Evolutionary conservation across 2,888 invertebrate genomes (phyloP), one percentile per base, ranked within the genome.

Genomic region (Hypena proboscidalis): DNA sequence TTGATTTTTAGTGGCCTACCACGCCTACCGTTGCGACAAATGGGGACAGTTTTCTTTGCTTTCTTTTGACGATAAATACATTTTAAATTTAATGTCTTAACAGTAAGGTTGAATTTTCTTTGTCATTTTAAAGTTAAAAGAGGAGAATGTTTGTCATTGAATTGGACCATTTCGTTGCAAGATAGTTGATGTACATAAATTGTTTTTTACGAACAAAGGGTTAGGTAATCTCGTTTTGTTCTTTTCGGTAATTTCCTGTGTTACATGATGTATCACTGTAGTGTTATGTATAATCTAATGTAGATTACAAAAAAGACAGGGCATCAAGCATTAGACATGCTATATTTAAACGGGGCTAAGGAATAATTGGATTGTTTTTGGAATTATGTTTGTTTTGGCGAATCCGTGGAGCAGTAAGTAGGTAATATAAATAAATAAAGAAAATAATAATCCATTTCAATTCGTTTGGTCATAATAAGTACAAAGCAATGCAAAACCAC

Each of bases 11-110:
- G 56, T 79, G 58, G 74, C 78, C 70, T 77, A 80, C 82, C 86
- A 85, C 87, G 89, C 88, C 88, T 75, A 61, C 81, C 72, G 56
- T 83, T 84, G 85, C 81, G 87, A 85, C 85, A 86, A 85, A 80
- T 74, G 77, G 79, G 79, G 88, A 89, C 89, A 86, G 56, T 85
- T 83, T 85, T 79, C 77, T 71, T 53, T 53, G 47, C 49, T 66
- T 51, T 51, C 46, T 46, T 34, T 23, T 5, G 6, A 25, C 2
- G 22, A n/a, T n/a, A n/a, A n/a, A n/a, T n/a, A 4, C 6, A 11
- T 19, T 42, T 9, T 3, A 39, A 45, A 31, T 38, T 32, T 3
- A 10, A 6, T 25, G 3, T 23, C 0, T 5, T 0, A 7, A 4
- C 1, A 0, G 0, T 48, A 63, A 50, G 38, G 52, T 61, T 37